Percentiles rank a stretch among this genome's conserved stretches.
These are phyloP conservation scores for Catostomus latipinnis DNA, from an alignment of 2,797 vertebrate genomes.

Conservation along the genomic window DNA sequence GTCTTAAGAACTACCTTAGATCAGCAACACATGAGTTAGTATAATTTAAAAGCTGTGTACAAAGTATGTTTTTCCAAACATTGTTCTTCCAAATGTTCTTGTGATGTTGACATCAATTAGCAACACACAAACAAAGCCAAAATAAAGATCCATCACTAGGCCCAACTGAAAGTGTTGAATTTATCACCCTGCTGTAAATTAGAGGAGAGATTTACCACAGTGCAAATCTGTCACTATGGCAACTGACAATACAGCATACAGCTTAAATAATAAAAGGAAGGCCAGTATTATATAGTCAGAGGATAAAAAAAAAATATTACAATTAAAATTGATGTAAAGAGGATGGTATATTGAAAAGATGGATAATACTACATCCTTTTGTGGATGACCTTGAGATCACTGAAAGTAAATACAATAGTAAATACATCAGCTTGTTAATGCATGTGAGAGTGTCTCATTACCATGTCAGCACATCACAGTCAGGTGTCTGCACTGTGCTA, in stretches of 20 bases:
- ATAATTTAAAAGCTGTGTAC: too few relatives aligned
- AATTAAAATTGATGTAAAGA: not conserved
- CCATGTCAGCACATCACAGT: too few relatives aligned
- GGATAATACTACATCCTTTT: not conserved
- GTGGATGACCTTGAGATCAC: too few relatives aligned
- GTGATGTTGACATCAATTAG: slow-evolving; percentile 72
- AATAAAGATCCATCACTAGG: slow-evolving; percentile 73
- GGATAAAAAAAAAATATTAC: not conserved
- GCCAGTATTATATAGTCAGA: not conserved
- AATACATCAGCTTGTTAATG: too few relatives aligned
- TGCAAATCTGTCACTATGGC: not conserved
- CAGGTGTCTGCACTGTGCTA: too few relatives aligned
- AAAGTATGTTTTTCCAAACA: too few relatives aligned
- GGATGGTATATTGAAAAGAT: not conserved
- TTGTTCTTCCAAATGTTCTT: not conserved
- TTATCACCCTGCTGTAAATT: slow-evolving; percentile 62
- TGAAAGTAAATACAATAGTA: not conserved
- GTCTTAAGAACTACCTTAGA: too few relatives aligned
- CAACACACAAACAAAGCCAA: slow-evolving; percentile 70
- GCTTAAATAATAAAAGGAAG: not conserved
- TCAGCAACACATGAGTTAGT: too few relatives aligned
- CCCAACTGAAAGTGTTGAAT: slow-evolving; percentile 66
- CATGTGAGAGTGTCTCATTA: too few relatives aligned
- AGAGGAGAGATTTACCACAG: slow-evolving; percentile 54
- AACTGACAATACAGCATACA: not conserved